phyloP scores from a whole-genome alignment of 2,797 vertebrate species.

The Lagothrix lagotricha region DNA sequence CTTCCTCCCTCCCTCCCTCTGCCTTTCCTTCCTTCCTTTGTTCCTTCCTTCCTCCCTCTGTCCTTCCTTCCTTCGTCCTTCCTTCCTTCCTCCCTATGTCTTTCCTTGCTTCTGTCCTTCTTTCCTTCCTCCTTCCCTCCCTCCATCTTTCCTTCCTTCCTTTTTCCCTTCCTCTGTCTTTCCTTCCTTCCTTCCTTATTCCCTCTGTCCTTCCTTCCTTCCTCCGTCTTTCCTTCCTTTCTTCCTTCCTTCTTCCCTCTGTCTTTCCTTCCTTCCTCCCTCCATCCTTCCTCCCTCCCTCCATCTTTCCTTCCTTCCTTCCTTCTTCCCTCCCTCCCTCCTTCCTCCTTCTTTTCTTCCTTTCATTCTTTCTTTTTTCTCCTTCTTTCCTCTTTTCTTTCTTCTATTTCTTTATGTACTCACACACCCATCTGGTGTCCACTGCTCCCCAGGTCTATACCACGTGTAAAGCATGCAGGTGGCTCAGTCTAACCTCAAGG shows the following conservation, averaged over 20 bases:
- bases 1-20: rapidly evolving
- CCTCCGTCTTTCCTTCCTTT: rapidly evolving
- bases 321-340: neutral
- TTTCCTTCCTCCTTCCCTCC: too few species aligned
- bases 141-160: rapidly evolving
- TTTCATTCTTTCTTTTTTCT: too few species aligned
- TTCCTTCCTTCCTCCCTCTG: rapidly evolving
- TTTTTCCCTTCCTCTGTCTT: rapidly evolving
- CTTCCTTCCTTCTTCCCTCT: too few species aligned
- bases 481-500: neutral
- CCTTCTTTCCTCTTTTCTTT: too few species aligned
- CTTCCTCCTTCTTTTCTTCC: too few species aligned
- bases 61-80: too few species aligned
- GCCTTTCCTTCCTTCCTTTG: too few species aligned
- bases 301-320: rapidly evolving
- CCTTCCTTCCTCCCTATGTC: too few species aligned
- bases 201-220: rapidly evolving
- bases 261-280: rapidly evolving
- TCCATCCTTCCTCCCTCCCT: rapidly evolving
- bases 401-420: neutral
- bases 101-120: rapidly evolving
- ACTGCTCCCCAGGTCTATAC: neutral
- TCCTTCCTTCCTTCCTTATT: too few species aligned
- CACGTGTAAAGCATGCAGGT: rapidly evolving
- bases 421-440: neutral